Evolutionary conservation across 2,888 invertebrate genomes (phyloP).

Genomic region (Amblyjoppa proteus): DNA sequence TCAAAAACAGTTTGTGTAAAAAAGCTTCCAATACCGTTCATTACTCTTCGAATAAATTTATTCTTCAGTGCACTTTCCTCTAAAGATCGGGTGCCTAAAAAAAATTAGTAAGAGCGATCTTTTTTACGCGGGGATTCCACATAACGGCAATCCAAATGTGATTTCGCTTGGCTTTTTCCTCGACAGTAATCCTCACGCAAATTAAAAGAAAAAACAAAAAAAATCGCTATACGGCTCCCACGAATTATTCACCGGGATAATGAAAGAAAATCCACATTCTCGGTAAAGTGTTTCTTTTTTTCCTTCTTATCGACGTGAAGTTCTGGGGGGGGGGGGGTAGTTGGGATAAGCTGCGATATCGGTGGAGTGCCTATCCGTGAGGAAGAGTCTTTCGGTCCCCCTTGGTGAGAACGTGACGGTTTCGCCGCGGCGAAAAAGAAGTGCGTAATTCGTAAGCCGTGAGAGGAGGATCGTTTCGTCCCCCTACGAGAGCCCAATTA

Average conservation of each 20-base stretch:
- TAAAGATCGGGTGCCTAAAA: too few relatives aligned
- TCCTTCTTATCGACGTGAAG: conserved; percentile 41
- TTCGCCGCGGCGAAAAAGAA: conserved; percentile 49
- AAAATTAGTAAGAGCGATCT: too few relatives aligned
- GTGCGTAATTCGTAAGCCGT: conserved; percentile 65
- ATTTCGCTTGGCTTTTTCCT: too few relatives aligned
- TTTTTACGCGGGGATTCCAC: too few relatives aligned
- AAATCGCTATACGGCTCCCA: conserved; percentile 13
- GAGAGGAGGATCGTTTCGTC: conserved; percentile 37
- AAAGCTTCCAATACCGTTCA: too few relatives aligned
- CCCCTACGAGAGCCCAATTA: conserved; percentile 64
- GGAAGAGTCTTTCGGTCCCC: conserved; percentile 38
- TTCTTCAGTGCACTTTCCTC: too few relatives aligned
- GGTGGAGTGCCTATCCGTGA: conserved; percentile 34
- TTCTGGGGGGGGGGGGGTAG: background rate
- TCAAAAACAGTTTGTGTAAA: too few relatives aligned
- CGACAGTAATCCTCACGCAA: too few relatives aligned
- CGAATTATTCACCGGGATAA: conserved; percentile 36
- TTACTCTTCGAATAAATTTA: too few relatives aligned
- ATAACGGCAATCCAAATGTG: too few relatives aligned
- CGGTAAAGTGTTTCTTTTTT: conserved; percentile 33
- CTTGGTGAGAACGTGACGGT: conserved; percentile 38
- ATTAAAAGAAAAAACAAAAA: too few relatives aligned
- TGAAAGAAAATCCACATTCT: conserved; percentile 48
- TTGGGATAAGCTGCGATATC: conserved; percentile 56